Evolutionary conservation across 2,797 vertebrate genomes (phyloP).

Genomic region (Brachyalestes nurse): DNA sequence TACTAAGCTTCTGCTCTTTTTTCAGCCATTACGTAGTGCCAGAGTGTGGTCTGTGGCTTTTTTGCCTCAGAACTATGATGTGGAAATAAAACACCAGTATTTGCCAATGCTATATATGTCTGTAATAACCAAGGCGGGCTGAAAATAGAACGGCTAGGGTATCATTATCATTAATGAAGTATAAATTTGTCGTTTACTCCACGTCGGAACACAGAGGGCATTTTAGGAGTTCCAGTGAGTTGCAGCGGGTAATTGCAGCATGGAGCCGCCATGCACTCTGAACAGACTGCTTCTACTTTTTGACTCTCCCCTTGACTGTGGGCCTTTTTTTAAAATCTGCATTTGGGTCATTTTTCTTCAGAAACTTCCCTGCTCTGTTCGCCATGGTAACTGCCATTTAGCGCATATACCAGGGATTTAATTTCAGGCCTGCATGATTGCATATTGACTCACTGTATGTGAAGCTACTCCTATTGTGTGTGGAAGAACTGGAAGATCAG

Average conservation of each 20-base stretch:
- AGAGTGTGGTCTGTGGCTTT: constrained; percentile 81
- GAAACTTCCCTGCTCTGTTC: not conserved
- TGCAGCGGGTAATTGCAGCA: constrained; percentile 48
- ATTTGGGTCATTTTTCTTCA: constrained; percentile 3
- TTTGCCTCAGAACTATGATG: constrained; percentile 72
- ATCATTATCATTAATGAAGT: constrained; percentile 83
- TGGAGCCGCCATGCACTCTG: constrained; percentile 55
- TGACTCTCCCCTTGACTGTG: not conserved
- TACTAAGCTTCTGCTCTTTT: constrained; percentile 70
- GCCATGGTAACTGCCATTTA: not conserved
- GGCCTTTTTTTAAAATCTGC: constrained; percentile 2
- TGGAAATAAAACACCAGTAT: constrained; percentile 77
- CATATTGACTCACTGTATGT: not conserved
- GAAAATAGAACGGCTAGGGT: constrained; percentile 79
- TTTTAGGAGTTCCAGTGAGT: constrained; percentile 63
- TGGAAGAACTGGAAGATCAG: constrained; percentile 31
- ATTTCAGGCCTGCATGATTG: constrained; percentile 11
- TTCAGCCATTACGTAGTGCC: constrained; percentile 77
- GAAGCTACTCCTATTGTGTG: constrained; percentile 39
- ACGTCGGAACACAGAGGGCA: constrained; percentile 66
- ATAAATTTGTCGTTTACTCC: constrained; percentile 77
- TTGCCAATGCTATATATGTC: constrained; percentile 81
- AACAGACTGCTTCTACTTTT: constrained; percentile 46
- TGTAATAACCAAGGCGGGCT: constrained; percentile 74
- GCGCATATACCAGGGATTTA: not conserved